These are phyloP conservation scores for Andrena camellia DNA, from an alignment of 2,888 invertebrate genomes.

Conservation along the genomic window DNA sequence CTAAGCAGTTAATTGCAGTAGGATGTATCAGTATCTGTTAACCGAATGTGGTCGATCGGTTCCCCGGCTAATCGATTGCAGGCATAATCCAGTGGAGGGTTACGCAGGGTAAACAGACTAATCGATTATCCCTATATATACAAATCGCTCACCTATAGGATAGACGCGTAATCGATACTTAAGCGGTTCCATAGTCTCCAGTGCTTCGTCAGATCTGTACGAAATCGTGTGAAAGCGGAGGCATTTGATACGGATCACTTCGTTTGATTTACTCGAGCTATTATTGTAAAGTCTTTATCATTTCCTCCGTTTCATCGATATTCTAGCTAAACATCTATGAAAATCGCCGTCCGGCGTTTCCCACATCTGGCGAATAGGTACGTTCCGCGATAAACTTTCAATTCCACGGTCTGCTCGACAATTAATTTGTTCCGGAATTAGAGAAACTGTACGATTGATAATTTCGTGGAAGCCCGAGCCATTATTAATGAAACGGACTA, in stretches of 20 bases:
- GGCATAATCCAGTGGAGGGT: constrained; percentile 71
- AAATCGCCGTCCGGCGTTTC: no score
- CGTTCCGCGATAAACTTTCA: neutral
- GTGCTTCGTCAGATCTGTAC: constrained; percentile 18
- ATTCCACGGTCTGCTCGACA: constrained; percentile 13
- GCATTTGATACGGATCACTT: no score
- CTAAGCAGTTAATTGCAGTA: constrained; percentile 73
- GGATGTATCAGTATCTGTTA: constrained; percentile 72
- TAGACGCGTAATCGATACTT: constrained; percentile 64
- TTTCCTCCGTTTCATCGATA: neutral
- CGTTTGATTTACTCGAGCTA: neutral
- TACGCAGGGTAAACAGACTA: constrained; percentile 72
- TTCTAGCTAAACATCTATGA: no score
- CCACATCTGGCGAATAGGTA: neutral
- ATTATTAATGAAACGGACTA: constrained; percentile 33
- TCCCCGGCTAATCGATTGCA: constrained; percentile 72
- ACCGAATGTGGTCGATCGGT: constrained; percentile 73
- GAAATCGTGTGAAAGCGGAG: neutral
- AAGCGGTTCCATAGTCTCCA: constrained; percentile 44
- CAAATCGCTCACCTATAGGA: constrained; percentile 65
- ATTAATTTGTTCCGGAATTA: constrained; percentile 13
- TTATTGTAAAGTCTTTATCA: neutral
- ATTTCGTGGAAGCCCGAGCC: neutral
- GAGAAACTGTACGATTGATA: constrained; percentile 24
- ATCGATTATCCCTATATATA: constrained; percentile 73